phyloP scores from a whole-genome alignment of 2,113 vertebrate genomes.

The Coturnix japonica region DNA sequence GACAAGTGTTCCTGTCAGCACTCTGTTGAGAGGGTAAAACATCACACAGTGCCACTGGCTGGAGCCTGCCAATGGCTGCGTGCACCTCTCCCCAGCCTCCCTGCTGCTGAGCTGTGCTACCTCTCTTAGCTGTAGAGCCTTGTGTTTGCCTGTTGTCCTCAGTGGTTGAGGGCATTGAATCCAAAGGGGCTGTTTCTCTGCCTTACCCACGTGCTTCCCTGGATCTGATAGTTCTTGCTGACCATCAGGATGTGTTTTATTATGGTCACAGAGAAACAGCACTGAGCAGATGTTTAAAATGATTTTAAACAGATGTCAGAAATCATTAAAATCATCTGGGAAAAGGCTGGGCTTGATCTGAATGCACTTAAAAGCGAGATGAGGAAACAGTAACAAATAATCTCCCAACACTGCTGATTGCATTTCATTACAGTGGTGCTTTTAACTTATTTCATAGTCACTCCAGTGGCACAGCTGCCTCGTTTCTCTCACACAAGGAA shows the following conservation, averaged over 20 bases:
- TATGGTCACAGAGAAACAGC: constrained; percentile 17
- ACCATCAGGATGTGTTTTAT: constrained; percentile 38
- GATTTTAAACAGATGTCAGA: constrained; percentile 55
- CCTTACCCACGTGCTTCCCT: constrained; percentile 14
- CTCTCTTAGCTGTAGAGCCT: too few species aligned
- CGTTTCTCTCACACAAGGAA: too few species aligned
- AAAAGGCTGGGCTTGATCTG: neutral
- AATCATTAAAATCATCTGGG: neutral
- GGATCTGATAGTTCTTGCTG: constrained; percentile 4
- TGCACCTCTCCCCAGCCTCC: too few species aligned
- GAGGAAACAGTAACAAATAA: constrained; percentile 9
- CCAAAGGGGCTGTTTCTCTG: too few species aligned
- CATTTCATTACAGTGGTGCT: neutral
- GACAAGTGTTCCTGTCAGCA: too few species aligned
- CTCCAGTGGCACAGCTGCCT: neutral
- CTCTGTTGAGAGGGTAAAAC: too few species aligned
- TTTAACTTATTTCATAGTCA: neutral
- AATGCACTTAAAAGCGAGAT: neutral
- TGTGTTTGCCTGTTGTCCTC: too few species aligned
- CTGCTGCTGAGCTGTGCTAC: too few species aligned
- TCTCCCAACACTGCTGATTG: neutral
- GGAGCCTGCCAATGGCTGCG: too few species aligned
- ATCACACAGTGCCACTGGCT: too few species aligned
- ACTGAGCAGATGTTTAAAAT: constrained; percentile 50
- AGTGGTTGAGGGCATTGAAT: too few species aligned